These are phyloP conservation scores for Pseudomyrmex sp. DNA, from an alignment of 1,140 invertebrate species.

Conservation along the genomic window DNA sequence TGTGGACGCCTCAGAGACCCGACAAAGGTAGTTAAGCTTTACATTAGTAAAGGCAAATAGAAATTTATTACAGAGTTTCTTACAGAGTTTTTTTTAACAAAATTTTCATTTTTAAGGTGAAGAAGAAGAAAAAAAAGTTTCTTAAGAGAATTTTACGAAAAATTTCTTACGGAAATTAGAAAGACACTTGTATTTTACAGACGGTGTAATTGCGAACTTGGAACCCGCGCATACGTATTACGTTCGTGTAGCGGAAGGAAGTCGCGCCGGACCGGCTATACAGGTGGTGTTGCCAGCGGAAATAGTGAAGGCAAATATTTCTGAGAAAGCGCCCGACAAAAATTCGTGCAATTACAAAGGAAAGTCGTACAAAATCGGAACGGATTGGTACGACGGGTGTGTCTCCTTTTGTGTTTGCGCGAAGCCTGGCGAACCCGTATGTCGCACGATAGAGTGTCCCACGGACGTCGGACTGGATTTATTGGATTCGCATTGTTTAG, in stretches of 20 bases:
- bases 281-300: constrained; percentile 80
- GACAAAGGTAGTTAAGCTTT: constrained; percentile 75
- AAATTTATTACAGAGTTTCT: too few species aligned
- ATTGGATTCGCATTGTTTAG: constrained; percentile 92
- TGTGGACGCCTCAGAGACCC: constrained; percentile 80
- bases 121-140: too few species aligned
- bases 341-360: constrained; percentile 86
- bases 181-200: constrained; percentile 63
- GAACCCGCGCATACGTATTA: constrained; percentile 82
- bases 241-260: constrained; percentile 79
- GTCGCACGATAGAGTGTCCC: constrained; percentile 92
- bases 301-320: constrained; percentile 80
- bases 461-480: constrained; percentile 93
- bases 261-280: constrained; percentile 74
- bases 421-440: constrained; percentile 85
- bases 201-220: constrained; percentile 80
- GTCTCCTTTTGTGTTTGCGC: constrained; percentile 90
- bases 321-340: constrained; percentile 79
- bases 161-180: not conserved
- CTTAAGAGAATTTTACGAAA: too few species aligned
- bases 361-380: constrained; percentile 85
- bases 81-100: too few species aligned
- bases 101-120: too few species aligned
- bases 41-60: not conserved
- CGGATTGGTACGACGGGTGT: constrained; percentile 91